Base-by-base conservation (phyloP, 2,888 invertebrate species). In the Syrista parreyssii region DNA sequence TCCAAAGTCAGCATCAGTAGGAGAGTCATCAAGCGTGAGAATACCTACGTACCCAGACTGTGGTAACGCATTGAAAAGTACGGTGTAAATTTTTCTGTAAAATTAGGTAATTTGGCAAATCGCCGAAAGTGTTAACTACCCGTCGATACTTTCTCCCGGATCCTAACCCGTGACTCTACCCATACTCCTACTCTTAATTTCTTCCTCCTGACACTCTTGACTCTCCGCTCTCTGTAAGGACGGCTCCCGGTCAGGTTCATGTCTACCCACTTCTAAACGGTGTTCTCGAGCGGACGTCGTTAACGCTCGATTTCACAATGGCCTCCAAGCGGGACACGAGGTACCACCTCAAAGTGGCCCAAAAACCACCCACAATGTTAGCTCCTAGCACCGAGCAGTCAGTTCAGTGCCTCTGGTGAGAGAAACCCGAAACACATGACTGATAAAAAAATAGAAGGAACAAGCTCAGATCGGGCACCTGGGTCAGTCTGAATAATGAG, bases 81-180 rank as follows among this genome's bases (percentile, higher is more conserved):
- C 23, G 30, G 69, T n/a, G 11, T 12, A n/a, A 4, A 4, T 1
- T 69, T 69, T 32, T 69, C 69, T 6, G 30, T 0, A 69, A 32
- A 33, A 71, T 33, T 33, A 11, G 12, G 4, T 31, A 71, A 71
- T 31, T 71, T 71, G 6, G 31, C 30, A 69, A 69, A 71, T 71
- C 71, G 31, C 71, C 71, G 31, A 71, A 71, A 71, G 71, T 71
- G 31, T 30, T 33, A 33, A 71, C 31, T 71, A 71, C 73, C 78
- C 79, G 79, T 75, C 75, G 73, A 81, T 82, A 86, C 85, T 86
- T 86, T 86, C 85, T 86, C 85, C 84, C 82, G 86, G 84, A 86
- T 83, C 79, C 82, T 78, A 36, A 76, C 34, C 76, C 76, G 75
- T 74, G 40, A 73, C 68, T 78, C 75, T 79, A 78, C 73, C 79